Evolutionary conservation across 2,113 vertebrate genomes (phyloP).

Genomic region (Rhea americana): DNA sequence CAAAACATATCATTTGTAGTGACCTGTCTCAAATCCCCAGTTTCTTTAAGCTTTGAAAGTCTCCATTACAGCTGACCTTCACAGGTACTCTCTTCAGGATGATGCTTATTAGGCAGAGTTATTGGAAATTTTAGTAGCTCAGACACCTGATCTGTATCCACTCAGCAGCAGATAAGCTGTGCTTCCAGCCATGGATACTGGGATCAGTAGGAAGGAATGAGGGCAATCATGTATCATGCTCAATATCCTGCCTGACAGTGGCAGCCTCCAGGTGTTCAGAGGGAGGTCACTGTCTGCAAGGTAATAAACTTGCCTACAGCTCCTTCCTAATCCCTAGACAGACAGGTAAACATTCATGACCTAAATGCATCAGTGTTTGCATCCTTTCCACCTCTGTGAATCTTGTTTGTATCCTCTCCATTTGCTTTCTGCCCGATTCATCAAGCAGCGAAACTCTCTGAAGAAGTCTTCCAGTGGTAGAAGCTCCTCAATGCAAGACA

Average conservation of each 20-base stretch:
- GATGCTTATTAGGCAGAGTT: neutral
- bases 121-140: neutral
- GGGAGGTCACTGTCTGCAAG: rapidly evolving
- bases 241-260: neutral
- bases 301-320: neutral
- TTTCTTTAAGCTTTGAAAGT: neutral
- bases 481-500: neutral
- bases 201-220: neutral
- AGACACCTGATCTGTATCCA: rapidly evolving
- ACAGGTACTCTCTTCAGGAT: neutral
- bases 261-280: neutral
- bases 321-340: neutral
- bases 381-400: neutral
- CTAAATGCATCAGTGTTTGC: neutral
- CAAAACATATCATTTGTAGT: neutral
- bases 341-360: neutral
- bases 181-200: rapidly evolving
- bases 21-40: neutral
- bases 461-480: neutral
- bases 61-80: neutral
- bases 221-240: neutral
- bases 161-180: neutral
- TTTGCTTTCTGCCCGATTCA: neutral
- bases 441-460: neutral
- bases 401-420: neutral